Conservation (phyloP, 92 coral and sea anemone species). For the Epizoanthus scotinus region DNA sequence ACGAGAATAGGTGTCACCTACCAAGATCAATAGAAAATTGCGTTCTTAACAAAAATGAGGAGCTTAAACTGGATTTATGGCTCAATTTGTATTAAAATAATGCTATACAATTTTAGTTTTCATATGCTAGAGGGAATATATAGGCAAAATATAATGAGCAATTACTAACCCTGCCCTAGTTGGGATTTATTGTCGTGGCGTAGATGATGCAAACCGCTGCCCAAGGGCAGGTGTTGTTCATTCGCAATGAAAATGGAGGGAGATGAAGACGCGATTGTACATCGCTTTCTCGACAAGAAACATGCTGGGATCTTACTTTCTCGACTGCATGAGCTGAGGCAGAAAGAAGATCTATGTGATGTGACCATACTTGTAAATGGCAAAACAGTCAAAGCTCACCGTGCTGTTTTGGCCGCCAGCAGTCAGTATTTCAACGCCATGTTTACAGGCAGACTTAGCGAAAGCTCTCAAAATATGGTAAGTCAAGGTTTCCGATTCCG, state of each 20-base stretch:
- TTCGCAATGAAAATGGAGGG: conserved; percentile 55
- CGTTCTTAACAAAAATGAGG: neutral
- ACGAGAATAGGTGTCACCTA: neutral
- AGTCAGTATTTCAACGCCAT: conserved; percentile 95
- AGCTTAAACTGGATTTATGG: no score
- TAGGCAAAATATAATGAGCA: neutral
- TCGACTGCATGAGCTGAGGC: conserved; percentile 76
- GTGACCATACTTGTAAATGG: conserved; percentile 77
- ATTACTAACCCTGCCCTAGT: neutral
- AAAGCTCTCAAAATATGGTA: conserved; percentile 79
- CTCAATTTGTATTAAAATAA: no score
- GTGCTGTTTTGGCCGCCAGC: conserved; percentile 89
- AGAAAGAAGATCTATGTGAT: conserved; percentile 93
- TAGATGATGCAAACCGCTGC: conserved; percentile 64
- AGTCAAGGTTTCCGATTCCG: conserved; percentile 21
- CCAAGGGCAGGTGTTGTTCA: conserved; percentile 52
- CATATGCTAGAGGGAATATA: neutral
- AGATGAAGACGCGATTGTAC: conserved; percentile 52
- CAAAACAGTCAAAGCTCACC: conserved; percentile 74
- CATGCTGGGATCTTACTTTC: conserved; percentile 79
- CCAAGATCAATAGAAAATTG: neutral
- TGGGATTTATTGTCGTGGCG: neutral
- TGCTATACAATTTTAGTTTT: no score
- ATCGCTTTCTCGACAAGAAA: conserved; percentile 69
- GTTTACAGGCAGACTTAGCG: conserved; percentile 90